Base-by-base conservation (phyloP, 2,888 invertebrate genomes). In the Galerucella nymphaeae region DNA sequence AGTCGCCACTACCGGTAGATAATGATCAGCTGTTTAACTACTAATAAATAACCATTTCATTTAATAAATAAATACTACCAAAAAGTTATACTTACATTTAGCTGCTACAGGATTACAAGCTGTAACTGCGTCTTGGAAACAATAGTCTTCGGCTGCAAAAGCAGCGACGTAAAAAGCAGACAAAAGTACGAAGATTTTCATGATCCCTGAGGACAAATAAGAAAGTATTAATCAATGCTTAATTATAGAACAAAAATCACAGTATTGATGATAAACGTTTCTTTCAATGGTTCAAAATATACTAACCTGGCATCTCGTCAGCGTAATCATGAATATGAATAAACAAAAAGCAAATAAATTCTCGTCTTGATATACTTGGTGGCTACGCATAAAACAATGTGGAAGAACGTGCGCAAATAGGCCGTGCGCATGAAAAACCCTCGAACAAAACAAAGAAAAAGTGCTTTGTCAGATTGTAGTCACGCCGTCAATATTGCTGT, bases 41-140 rank as follows among this genome's bases (percentile, higher is more conserved):
- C 23, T 55, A 16, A 11, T 55, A 55, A 55, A 59, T 55, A 30
- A 13, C 13, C 38, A 59, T 8, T 4, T 14, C n/a, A 5, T 30
- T n/a, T 6, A 30, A 38, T 59, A 59, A 48, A 58, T 38, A 74
- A 77, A 30, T 30, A 30, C 6, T 30, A 30, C 5, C 30, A 71
- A 65, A 67, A 72, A 76, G 20, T 42, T 42, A 58, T 72, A 81
- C 83, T 84, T 80, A 85, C 85, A 77, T 81, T 82, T 80, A 76
- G 83, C 84, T 62, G 84, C 85, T 55, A 84, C 84, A 59, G 85
- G 86, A 38, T 86, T 87, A 64, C 89, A 88, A 8, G 88, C 88
- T 75, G 91, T 91, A 75, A 90, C 89, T 64, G 86, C 85, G 38
- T 90, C 87, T 42, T 88, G 88, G 83, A 91, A 92, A 86, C 93